These are phyloP conservation scores for Lasiurus borealis DNA, from an alignment of 2,113 vertebrate genomes.

Conservation along the genomic window DNA sequence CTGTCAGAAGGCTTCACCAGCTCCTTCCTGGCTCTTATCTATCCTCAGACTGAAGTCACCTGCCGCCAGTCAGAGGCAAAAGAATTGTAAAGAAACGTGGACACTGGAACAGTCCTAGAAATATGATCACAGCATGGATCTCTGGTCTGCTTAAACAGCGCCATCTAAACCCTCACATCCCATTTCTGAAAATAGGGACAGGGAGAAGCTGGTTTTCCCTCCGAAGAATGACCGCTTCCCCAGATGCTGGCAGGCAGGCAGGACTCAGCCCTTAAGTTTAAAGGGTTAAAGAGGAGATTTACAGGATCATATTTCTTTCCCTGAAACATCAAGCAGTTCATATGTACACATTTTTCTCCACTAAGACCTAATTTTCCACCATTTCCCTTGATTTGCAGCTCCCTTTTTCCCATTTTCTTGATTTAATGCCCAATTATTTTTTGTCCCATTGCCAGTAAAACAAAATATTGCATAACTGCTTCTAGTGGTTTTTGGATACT, in stretches of 20 bases:
- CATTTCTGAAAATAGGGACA: background rate
- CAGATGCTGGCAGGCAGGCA: background rate
- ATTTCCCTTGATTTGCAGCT: slow-evolving; percentile 90
- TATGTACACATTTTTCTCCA: slow-evolving; percentile 88
- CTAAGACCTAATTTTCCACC: slow-evolving; percentile 89
- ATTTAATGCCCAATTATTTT: slow-evolving; percentile 92
- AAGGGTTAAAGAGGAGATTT: slow-evolving; percentile 86
- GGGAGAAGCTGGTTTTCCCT: background rate
- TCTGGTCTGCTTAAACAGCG: background rate
- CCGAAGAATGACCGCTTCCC: background rate
- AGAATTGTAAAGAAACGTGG: background rate
- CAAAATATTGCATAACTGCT: slow-evolving; percentile 89
- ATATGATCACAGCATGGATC: background rate
- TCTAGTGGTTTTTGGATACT: slow-evolving; percentile 83
- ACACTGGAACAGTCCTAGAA: background rate
- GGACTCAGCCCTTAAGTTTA: background rate
- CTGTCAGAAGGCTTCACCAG: background rate
- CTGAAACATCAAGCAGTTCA: slow-evolving; percentile 85
- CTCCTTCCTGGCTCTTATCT: background rate
- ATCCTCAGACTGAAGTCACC: background rate
- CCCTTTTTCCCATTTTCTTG: slow-evolving; percentile 88
- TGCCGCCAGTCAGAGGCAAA: background rate
- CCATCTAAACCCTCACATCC: background rate
- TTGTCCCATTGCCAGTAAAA: slow-evolving; percentile 90
- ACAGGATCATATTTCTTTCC: slow-evolving; percentile 78